Base-by-base conservation (phyloP, 2,888 invertebrate genomes). In the Empis livida region DNA sequence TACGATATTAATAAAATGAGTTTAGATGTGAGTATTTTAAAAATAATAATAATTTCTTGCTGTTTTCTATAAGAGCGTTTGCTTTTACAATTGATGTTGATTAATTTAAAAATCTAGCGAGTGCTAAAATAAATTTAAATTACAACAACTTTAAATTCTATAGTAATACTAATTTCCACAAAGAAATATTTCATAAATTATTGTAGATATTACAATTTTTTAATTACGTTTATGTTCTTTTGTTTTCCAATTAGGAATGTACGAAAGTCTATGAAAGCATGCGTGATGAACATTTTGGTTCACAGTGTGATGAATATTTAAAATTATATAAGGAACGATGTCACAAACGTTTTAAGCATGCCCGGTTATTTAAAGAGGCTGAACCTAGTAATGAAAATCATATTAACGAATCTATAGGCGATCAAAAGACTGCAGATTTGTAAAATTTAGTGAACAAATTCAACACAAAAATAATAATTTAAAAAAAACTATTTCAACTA, bases 221-320 rank as follows among this genome's bases (percentile, higher is more conserved):
- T 10, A 32, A 10, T 39, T 14, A 27, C 5, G 9, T 27, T 27
- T 27, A 8, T 27, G 9, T 27, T 27, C 23, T 6, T 27, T 27
- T 5, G 9, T 27, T 9, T 5, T 27, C 9, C 5, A 6, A 8
- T n/a, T 72, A 89, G 84, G 84, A 79, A 60, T 92, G 91, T 71
- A 79, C 82, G 54, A 82, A 83, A 57, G 82, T 91, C 49, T 73
- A 89, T 57, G 80, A 83, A 55, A 80, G 85, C 54, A 74, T 94
- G 59, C 76, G 77, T 55, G 79, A 78, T 55, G 90, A 89, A 45
- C 83, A 85, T 57, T 86, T 94, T 65, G 92, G 92, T 1, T 69
- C 75, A 20, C 13, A 16, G 27, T 82, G 82, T 65, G 81, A 85
- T 51, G 68, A 74, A 35, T 76, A 77, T 55, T 76, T 78, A 56